Base-by-base conservation (phyloP, 2,113 vertebrate genomes). In the Epinephelus fuscoguttatus region DNA sequence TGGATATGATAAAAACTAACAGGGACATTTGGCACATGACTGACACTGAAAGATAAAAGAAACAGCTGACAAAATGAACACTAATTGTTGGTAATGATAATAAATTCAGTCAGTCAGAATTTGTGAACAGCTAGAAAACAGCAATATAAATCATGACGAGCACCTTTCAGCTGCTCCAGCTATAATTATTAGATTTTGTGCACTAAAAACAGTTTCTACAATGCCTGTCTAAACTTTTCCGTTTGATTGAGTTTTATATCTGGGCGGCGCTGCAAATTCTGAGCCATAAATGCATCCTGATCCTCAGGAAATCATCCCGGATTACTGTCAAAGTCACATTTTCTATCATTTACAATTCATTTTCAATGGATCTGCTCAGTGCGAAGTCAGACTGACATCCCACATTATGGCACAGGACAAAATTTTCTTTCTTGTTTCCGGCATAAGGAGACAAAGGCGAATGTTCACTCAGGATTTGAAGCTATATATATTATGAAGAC, bases 301-400 rank as follows among this genome's bases (percentile, higher is more conserved):
- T 92, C 87, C 90, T 88, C 17, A 52, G 80, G 74, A 91, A 88
- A 89, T 92, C 91, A 91, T 62, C 70, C 82, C 3, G 53, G 90
- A 92, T 93, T 91, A 91, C 75, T 57, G 88, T 91, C 91, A 90
- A 87, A 84, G 88, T 92, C 89, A 86, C 80, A 81, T 84, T 89
- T 87, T 80, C 70, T 70, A 78, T 88, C 76, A 81, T 89, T 89
- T 91, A 70, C 80, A 19, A 88, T 88, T 88, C 89, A 82, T 80
- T 82, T 84, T 76, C 80, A 42, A 70, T 81, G 81, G 68, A 73
- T 78, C 45, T 21, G 70, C 86, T 81, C 78, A 3, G 61, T 17
- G 70, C 25, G 8, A 84, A 88, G 87, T 71, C 85, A 57, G 71
- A 83, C 75, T 88, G 91, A 91, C 89, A 80, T 70, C 21, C 60